Base-by-base conservation (phyloP, 2,888 invertebrate genomes). In the Macaria liturata region DNA sequence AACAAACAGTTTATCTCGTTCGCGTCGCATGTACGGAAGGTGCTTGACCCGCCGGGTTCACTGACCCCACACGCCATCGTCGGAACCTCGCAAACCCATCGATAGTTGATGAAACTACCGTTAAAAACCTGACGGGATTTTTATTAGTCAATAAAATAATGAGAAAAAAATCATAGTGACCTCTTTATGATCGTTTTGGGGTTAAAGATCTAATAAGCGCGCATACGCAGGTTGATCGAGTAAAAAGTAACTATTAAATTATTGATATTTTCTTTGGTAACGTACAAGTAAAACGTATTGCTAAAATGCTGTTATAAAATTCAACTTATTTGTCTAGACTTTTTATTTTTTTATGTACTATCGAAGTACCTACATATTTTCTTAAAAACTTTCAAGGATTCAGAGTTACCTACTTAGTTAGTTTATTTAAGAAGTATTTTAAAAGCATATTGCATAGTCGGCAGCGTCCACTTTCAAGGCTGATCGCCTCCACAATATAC, bases 21-120 rank as follows among this genome's bases (percentile, higher is more conserved):
- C 7, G 44, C 40, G 42, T 37, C 40, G 44, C 57, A 44, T 56
- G 57, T 49, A 49, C 57, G 50, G 20, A 47, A 64, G 68, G 65
- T 58, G 42, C 55, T 57, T 70, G 73, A 70, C 66, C 74, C 49
- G 45, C 56, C 42, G 32, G 53, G 67, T 67, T 66, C 70, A 67
- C 55, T 68, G 65, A 69, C 68, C 70, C 34, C 68, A 58, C 63
- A 57, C 59, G 58, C 57, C 59, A 59, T 54, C 46, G 47, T 59
- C 59, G 61, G 44, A 45, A 57, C 32, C 54, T 54, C 50, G 47
- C 45, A 48, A 46, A 50, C 32, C 42, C 54, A 61, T 49, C 54
- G 52, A 46, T 52, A 45, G 47, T 45, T 45, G 32, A 40, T 46
- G 37, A 34, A 51, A 51, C 32, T 48, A 48, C 54, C 59, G 54